Evolutionary conservation across 1,140 invertebrate species (phyloP).

Genomic region (Oreohelix idahoensis): DNA sequence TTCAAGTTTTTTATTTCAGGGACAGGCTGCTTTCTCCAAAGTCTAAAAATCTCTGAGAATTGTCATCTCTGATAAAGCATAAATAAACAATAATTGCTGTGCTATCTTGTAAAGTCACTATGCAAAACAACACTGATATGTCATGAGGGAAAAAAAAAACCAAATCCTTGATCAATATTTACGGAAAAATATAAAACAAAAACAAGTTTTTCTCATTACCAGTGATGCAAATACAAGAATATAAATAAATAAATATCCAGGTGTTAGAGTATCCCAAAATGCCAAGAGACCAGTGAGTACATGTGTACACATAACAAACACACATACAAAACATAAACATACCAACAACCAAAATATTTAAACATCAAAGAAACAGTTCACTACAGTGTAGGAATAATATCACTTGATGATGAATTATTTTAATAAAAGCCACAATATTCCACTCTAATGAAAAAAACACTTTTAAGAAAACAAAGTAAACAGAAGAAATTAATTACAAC

Average conservation of each 20-base stretch:
- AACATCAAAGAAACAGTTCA: slow-evolving; percentile 8
- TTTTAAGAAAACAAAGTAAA: slow-evolving; percentile 13
- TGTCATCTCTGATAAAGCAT: not conserved
- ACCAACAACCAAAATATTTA: slow-evolving; percentile 9
- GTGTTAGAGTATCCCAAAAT: slow-evolving; percentile 36
- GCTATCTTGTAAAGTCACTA: not conserved
- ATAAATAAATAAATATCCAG: not conserved
- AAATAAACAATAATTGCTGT: not conserved
- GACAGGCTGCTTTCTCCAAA: too few species aligned
- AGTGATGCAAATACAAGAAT: not conserved
- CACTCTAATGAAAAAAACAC: slow-evolving; percentile 28
- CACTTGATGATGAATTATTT: not conserved
- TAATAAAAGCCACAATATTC: slow-evolving; percentile 29
- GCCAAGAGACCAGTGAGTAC: slow-evolving; percentile 28
- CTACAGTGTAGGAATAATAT: not conserved
- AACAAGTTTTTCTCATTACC: not conserved
- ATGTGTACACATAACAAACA: slow-evolving; percentile 18
- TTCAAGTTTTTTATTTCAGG: too few species aligned
- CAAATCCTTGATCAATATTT: not conserved
- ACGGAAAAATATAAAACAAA: not conserved
- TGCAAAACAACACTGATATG: not conserved
- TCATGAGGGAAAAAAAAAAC: not conserved
- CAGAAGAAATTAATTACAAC: slow-evolving; percentile 25
- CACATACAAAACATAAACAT: slow-evolving; percentile 24
- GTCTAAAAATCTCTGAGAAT: not conserved